Conservation (phyloP, 2,113 vertebrate genomes). For the Centropristis striata region DNA sequence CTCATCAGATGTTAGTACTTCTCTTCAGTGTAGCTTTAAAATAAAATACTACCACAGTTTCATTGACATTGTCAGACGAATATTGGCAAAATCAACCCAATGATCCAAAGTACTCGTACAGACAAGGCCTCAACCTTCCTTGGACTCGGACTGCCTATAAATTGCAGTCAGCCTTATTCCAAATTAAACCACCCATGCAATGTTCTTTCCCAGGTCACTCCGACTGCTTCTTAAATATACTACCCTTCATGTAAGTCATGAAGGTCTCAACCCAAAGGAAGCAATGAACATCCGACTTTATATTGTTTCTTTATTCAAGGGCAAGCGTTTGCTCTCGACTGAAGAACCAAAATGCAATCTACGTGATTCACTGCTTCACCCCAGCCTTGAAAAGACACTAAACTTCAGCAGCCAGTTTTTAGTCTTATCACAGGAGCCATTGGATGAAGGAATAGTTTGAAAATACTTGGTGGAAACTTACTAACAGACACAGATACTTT, state of each 20-base stretch:
- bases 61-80: conserved; percentile 3
- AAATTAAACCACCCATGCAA: conserved; percentile 2
- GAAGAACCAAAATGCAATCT: conserved; percentile 1
- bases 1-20: conserved; percentile 3
- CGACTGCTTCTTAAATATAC: neutral
- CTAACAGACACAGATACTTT: neutral
- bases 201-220: neutral
- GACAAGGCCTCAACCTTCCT: neutral
- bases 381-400: neutral
- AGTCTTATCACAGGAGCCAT: conserved; percentile 34
- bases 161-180: conserved; percentile 12
- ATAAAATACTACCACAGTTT: neutral
- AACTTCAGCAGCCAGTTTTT: conserved; percentile 19
- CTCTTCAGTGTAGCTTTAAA: conserved; percentile 2
- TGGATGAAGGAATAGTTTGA: neutral
- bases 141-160: neutral
- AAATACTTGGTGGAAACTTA: neutral
- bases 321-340: conserved; percentile 17
- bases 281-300: neutral
- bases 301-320: conserved; percentile 20
- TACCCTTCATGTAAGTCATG: conserved; percentile 1
- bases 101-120: neutral
- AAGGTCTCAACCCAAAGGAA: conserved; percentile 40
- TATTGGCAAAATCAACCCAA: neutral
- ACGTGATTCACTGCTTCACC: neutral